These are phyloP conservation scores for Euura saliciscinereae DNA, from an alignment of 1,140 invertebrate species.

Conservation along the genomic window DNA sequence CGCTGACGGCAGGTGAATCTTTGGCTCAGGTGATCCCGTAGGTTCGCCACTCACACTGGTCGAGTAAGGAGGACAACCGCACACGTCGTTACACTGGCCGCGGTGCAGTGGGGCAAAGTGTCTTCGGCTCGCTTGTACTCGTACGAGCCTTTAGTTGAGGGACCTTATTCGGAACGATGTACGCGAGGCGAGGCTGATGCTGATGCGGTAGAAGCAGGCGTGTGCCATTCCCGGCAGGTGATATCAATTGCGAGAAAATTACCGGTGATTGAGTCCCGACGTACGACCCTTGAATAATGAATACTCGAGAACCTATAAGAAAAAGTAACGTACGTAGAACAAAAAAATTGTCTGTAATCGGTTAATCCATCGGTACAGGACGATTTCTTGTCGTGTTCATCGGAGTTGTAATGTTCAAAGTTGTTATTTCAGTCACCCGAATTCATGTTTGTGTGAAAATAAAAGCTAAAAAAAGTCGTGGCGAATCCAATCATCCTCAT, in stretches of 20 bases:
- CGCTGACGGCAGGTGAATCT: constrained; percentile 54
- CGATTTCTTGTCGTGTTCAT: too few relatives aligned
- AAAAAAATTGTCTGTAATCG: too few relatives aligned
- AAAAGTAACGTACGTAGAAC: too few relatives aligned
- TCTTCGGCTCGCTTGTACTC: constrained; percentile 27
- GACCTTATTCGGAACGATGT: too few relatives aligned
- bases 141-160: constrained; percentile 16
- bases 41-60: constrained; percentile 1
- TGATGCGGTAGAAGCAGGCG: neutral
- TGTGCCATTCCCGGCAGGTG: constrained; percentile 41
- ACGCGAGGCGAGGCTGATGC: too few relatives aligned
- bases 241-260: constrained; percentile 56
- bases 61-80: neutral
- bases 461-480: too few relatives aligned
- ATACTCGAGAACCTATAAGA: neutral
- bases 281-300: constrained; percentile 15
- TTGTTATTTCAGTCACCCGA: too few relatives aligned
- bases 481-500: neutral
- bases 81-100: constrained; percentile 23
- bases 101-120: constrained; percentile 40
- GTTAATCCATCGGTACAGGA: too few relatives aligned
- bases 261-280: constrained; percentile 41
- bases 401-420: too few relatives aligned
- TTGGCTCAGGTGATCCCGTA: constrained; percentile 51
- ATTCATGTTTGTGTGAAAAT: too few relatives aligned